Evolutionary conservation across 2,113 vertebrate genomes (phyloP), one percentile per base, ranked within the genome.

Genomic region (Prietella phreatophila): DNA sequence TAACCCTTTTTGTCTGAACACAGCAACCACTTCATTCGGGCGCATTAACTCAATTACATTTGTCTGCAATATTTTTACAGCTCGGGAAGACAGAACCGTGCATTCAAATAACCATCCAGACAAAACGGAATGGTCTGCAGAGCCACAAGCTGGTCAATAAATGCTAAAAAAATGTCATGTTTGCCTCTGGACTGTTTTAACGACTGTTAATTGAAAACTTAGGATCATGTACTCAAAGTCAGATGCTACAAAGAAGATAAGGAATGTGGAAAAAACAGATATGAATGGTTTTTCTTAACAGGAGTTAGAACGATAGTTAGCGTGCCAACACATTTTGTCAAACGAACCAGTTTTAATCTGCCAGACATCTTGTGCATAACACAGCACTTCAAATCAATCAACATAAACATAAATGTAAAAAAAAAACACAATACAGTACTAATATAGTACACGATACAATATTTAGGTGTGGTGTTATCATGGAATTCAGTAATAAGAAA

Each of bases 1-100:
- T 20, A 80, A 78, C n/a, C 27, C 61, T 69, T 86, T 65, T 86
- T 69, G 56, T 86, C 60, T 69, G 47, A 81, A 63, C 85, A 67
- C 83, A 69, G 63, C 42, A 79, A 65, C n/a, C 39, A 67, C 6
- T 67, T 47, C 11, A 81, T 81, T 80, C 76, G n/a, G 42, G 9
- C 20, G 15, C 17, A 27, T 4, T 20, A 85, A 61, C 30, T 81
- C 56, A 4, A 50, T 47, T 33, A 80, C n/a, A 22, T 33, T 58
- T 14, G 25, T 33, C 47, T 69, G 47, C 42, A 50, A 69, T 84
- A 67, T 84, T 84, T 84, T 65, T 47, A 82, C 33, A 13, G 22
- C 36, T 50, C 55, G 1, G 81, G 55, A 60, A 83, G 36, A 50
- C 58, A 65, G 82, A 63, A 65, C 17, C 11, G 82, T 10, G 42